These are phyloP conservation scores for Seriola dumerili DNA, from an alignment of 2,113 vertebrate genomes.

Conservation along the genomic window DNA sequence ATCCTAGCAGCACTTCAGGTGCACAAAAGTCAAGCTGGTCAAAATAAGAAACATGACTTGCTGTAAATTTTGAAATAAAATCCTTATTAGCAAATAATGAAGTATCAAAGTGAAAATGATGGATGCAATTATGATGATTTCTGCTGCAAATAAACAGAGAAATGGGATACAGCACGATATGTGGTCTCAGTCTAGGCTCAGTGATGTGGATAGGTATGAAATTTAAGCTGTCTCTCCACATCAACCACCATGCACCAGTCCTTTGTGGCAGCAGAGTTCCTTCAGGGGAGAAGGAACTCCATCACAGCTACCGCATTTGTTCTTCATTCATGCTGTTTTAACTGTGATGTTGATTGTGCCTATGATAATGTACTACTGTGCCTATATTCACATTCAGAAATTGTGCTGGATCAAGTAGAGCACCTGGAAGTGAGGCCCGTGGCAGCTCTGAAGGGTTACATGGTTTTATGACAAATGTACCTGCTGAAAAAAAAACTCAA, in stretches of 20 bases:
- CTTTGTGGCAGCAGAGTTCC: not conserved
- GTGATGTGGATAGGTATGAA: constrained; percentile 22
- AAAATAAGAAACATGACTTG: not conserved
- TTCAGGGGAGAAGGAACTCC: not conserved
- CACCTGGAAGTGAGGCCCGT: not conserved
- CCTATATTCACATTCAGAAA: not conserved
- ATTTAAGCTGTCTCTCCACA: not conserved
- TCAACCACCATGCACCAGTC: not conserved
- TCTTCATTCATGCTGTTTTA: constrained; percentile 8
- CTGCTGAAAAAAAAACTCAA: not conserved
- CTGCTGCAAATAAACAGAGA: constrained; percentile 1
- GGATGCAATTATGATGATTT: not conserved
- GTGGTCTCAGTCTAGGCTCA: not conserved
- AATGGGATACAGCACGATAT: not conserved
- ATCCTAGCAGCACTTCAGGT: too few species aligned
- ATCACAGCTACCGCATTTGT: not conserved
- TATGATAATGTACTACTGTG: not conserved
- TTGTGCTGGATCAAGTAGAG: not conserved
- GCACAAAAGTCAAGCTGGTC: not conserved
- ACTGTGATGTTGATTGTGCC: constrained; percentile 8
- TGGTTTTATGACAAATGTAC: not conserved
- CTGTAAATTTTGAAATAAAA: not conserved
- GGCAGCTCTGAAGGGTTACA: not conserved
- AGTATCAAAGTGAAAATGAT: constrained; percentile 3
- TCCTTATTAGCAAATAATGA: not conserved